These are phyloP conservation scores for Anguilla rostrata DNA, from an alignment of 2,113 vertebrate species.

Conservation along the genomic window DNA sequence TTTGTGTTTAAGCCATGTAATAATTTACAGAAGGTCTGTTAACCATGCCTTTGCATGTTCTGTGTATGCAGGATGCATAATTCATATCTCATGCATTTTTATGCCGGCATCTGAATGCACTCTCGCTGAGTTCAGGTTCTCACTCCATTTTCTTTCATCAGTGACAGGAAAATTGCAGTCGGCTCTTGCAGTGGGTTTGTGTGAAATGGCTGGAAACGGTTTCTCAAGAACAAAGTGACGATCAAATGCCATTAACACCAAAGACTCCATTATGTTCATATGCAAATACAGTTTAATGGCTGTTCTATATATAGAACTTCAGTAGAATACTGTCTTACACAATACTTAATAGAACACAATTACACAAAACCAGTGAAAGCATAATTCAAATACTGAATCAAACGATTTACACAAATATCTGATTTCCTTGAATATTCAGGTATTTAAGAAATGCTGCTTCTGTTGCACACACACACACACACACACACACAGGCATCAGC, in stretches of 20 bases:
- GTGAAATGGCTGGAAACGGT: not conserved
- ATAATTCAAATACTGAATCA: not conserved
- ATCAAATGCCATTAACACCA: not conserved
- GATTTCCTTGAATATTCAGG: not conserved
- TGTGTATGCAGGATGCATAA: not conserved
- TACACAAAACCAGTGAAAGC: too few species aligned
- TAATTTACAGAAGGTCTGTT: not conserved
- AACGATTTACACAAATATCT: too few species aligned
- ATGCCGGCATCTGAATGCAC: not conserved
- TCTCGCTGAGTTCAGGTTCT: not conserved
- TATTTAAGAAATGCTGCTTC: not conserved
- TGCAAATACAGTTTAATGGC: too few species aligned
- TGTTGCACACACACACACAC: not conserved
- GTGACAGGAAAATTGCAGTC: not conserved
- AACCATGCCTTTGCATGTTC: not conserved
- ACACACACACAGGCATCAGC: not conserved
- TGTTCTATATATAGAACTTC: not conserved
- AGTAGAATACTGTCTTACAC: not conserved
- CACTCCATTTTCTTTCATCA: not conserved
- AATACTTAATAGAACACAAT: not conserved
- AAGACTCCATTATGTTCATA: not conserved
- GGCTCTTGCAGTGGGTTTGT: not conserved
- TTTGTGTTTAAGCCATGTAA: too few species aligned
- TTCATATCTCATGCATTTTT: not conserved
- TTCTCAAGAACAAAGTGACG: not conserved